A percentile compares a stretch with the other conserved stretches of the same genome.
phyloP scores from a whole-genome alignment of 1,140 invertebrate species.

The Heliconius himera region DNA sequence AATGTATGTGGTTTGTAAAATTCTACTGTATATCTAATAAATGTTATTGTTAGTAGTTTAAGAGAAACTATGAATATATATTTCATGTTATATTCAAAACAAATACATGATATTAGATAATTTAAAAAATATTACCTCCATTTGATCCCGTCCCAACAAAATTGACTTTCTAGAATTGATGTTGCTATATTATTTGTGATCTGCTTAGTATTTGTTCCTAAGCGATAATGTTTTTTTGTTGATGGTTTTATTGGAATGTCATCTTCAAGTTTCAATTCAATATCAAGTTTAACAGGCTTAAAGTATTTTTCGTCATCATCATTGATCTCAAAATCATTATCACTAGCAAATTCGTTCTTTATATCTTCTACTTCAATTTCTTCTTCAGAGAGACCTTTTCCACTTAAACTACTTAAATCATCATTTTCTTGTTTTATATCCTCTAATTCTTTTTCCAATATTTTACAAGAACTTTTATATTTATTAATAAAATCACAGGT shows the following conservation, averaged over 20 bases:
- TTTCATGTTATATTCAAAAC: not conserved
- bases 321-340: constrained; percentile 40
- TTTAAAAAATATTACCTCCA: constrained; percentile 66
- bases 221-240: constrained; percentile 33
- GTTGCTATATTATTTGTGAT: constrained; percentile 61
- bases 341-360: constrained; percentile 49
- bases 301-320: constrained; percentile 41
- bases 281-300: constrained; percentile 45
- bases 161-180: constrained; percentile 67
- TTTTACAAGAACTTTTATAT: constrained; percentile 59
- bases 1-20: too few species aligned
- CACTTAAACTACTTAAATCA: constrained; percentile 36
- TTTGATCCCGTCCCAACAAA: constrained; percentile 61
- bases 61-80: not conserved
- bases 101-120: constrained; percentile 6
- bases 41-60: not conserved
- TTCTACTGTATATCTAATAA: not conserved
- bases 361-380: constrained; percentile 50
- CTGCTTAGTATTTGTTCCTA: constrained; percentile 43
- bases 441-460: constrained; percentile 56
- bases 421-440: constrained; percentile 57
- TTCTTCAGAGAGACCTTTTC: constrained; percentile 39
- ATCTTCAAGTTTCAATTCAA: constrained; percentile 38
- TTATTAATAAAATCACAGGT: constrained; percentile 61
- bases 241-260: constrained; percentile 28